phyloP scores from a whole-genome alignment of 1,140 invertebrate species.

The Rhagoletis pomonella region DNA sequence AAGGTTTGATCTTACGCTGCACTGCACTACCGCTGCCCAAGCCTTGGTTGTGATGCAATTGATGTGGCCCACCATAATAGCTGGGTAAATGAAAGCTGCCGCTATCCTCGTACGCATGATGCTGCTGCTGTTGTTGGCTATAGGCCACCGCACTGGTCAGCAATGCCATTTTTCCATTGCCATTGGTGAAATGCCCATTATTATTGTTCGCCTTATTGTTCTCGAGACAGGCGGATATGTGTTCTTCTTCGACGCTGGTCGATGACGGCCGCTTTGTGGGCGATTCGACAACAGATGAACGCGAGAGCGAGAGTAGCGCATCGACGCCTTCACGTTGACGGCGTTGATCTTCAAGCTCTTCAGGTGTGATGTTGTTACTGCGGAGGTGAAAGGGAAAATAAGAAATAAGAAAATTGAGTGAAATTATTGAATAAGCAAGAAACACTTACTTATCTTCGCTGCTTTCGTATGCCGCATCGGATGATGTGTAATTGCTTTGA shows the following conservation, averaged over 20 bases:
- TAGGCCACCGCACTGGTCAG: conserved; percentile 67
- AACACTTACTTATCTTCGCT: conserved; percentile 75
- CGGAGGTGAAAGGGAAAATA: background rate
- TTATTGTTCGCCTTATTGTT: conserved; percentile 56
- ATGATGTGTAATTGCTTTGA: conserved; percentile 72
- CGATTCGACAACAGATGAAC: conserved; percentile 65
- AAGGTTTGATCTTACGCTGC: conserved; percentile 61
- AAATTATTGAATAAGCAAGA: background rate
- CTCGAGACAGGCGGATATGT: conserved; percentile 58
- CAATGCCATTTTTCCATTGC: conserved; percentile 65
- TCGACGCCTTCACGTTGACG: conserved; percentile 87
- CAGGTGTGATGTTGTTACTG: conserved; percentile 69
- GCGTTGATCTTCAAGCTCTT: conserved; percentile 82
- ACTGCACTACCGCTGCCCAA: conserved; percentile 1
- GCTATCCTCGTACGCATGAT: conserved; percentile 54
- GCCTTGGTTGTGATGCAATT: conserved; percentile 39
- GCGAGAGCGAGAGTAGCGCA: conserved; percentile 78
- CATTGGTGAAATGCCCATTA: conserved; percentile 42
- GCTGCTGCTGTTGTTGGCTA: conserved; percentile 61
- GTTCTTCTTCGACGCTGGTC: conserved; percentile 68
- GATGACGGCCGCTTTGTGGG: conserved; percentile 71
- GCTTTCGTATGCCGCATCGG: conserved; percentile 76
- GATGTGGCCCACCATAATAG: conserved; percentile 56
- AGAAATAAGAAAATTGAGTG: background rate
- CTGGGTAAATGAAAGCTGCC: conserved; percentile 30